These are phyloP conservation scores for Sebastes itinus DNA, from an alignment of 2,797 vertebrate genomes.

Conservation along the genomic window DNA sequence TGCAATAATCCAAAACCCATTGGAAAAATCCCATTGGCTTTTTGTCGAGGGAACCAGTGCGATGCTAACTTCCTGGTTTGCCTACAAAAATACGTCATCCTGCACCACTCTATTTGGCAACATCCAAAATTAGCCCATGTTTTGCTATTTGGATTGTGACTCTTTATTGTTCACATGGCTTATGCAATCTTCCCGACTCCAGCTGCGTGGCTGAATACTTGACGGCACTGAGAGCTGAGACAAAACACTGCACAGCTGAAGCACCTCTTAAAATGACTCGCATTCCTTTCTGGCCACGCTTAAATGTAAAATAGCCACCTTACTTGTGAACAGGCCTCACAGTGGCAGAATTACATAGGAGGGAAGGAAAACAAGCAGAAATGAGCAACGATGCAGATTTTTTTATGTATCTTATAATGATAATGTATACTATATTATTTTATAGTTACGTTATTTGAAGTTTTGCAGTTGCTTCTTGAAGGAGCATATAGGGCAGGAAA, in stretches of 20 bases:
- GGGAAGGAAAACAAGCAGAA: background rate
- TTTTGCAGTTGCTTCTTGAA: background rate
- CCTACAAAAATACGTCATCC: no score
- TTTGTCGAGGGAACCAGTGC: no score
- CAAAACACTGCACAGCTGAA: slow-evolving; percentile 51
- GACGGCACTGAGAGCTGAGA: slow-evolving; percentile 47
- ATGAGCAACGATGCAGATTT: background rate
- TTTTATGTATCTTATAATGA: background rate
- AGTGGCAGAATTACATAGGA: background rate
- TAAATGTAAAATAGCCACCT: slow-evolving; percentile 52
- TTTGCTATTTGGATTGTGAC: background rate
- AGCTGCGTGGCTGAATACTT: slow-evolving; percentile 15
- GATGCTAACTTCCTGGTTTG: no score
- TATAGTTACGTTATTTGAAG: background rate
- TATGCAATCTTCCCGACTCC: slow-evolving; percentile 29
- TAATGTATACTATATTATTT: background rate
- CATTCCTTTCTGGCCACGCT: slow-evolving; percentile 62
- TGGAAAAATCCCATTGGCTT: no score
- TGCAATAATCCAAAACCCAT: no score
- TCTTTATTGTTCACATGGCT: slow-evolving; percentile 19
- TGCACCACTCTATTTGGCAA: background rate
- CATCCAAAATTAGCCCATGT: background rate
- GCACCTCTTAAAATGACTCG: slow-evolving; percentile 71
- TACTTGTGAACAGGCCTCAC: slow-evolving; percentile 11
- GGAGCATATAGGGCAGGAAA: background rate